phyloP scores from a whole-genome alignment of 1,140 invertebrate genomes.

The Anagrus nilaparvatae region DNA sequence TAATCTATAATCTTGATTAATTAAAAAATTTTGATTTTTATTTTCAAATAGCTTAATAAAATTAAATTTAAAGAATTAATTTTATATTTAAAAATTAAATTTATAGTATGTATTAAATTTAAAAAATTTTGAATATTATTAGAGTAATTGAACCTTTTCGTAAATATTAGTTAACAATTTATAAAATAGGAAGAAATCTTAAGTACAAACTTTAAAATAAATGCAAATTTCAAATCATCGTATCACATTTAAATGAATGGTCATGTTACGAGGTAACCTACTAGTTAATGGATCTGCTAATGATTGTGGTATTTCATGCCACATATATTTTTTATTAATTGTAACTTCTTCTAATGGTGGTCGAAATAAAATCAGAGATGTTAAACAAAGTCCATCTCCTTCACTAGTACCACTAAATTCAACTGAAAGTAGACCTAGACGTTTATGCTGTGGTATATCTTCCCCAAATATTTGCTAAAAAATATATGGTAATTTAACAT shows the following conservation, averaged over 20 bases:
- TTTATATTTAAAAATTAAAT: too few species aligned
- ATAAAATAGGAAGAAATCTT: too few species aligned
- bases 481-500: constrained; percentile 8
- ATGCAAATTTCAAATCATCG: constrained; percentile 42
- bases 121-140: too few species aligned
- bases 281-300: constrained; percentile 58
- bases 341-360: constrained; percentile 75
- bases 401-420: constrained; percentile 45
- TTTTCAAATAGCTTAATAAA: too few species aligned
- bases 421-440: constrained; percentile 66
- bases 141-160: too few species aligned
- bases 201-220: background rate
- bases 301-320: constrained; percentile 67
- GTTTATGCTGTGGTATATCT: constrained; percentile 73
- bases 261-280: constrained; percentile 60
- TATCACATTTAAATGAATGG: constrained; percentile 70
- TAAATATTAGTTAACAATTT: too few species aligned
- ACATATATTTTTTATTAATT: constrained; percentile 78
- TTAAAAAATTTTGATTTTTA: too few species aligned
- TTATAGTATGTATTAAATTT: too few species aligned
- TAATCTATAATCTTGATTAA: too few species aligned
- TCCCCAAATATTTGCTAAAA: constrained; percentile 74
- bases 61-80: too few species aligned
- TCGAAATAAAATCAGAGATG: constrained; percentile 74
- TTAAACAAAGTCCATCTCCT: constrained; percentile 73